Base-by-base conservation (phyloP, 2,797 vertebrate genomes). In the Mionectes olivaceus region DNA sequence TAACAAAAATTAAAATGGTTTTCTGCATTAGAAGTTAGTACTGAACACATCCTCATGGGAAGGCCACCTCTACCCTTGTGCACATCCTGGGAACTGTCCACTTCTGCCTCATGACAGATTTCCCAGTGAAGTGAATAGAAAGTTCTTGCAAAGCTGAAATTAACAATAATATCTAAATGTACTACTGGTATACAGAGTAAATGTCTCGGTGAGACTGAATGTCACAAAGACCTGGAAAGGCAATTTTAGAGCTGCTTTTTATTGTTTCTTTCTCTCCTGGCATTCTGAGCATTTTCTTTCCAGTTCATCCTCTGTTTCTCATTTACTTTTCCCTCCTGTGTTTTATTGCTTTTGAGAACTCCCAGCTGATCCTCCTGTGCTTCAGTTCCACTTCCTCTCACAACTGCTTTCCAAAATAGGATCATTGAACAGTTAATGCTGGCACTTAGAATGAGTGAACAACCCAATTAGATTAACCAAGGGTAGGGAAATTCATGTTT, bases 291-390 rank as follows among this genome's bases (percentile, higher is more conserved):
- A 65, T 95, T 96, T 94, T 94, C 76, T 96, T 94, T 90, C 82
- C 89, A 89, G 61, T 86, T 95, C 69, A 78, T 81, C 74, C 76
- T 91, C 89, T 89, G 46, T 86, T 94, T 94, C 90, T 94, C 85
- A 88, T 95, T 96, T 95, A 88, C 69, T 91, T 94, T 91, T 78
- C 87, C 80, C 33, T 78, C 77, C 80, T 88, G 87, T 81, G 55
- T 96, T 93, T 89, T 95, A 93, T 92, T 92, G 91, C 93, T 91
- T 94, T 94, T 92, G 84, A 92, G 71, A 95, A 85, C 68, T 94
- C 91, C 89, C 94, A 94, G 82, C 52, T 94, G 94, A 94, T 96
- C 83, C 87, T 93, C 76, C 76, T 93, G 87, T 83, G 65, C 85
- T 94, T 77, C 32, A 39, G 69, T 89, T 93, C 56, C 61, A 85